phyloP scores from a whole-genome alignment of 2,888 invertebrate species.

The Hoplodrina ambigua region DNA sequence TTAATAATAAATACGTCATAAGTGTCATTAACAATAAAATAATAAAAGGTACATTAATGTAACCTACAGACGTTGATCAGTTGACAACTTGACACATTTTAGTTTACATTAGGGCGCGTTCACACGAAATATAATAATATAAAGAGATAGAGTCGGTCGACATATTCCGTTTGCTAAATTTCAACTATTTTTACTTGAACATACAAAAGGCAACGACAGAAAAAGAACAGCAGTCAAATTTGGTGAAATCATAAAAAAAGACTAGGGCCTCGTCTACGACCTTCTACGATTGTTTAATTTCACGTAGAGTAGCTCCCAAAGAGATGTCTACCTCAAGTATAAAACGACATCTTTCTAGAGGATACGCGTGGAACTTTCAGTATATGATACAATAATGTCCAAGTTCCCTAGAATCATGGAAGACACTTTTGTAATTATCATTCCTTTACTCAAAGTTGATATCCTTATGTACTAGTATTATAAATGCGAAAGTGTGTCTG shows the following conservation, averaged over 20 bases:
- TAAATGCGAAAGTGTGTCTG: too few relatives aligned
- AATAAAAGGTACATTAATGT: too few relatives aligned
- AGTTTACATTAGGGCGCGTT: too few relatives aligned
- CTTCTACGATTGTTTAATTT: constrained; percentile 28
- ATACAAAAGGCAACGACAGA: not conserved
- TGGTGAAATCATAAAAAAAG: not conserved
- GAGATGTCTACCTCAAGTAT: not conserved
- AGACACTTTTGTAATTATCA: not conserved
- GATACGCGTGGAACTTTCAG: not conserved
- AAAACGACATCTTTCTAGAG: not conserved
- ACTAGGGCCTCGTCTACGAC: not conserved
- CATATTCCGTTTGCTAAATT: too few relatives aligned
- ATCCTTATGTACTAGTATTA: not conserved
- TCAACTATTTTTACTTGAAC: constrained; percentile 12
- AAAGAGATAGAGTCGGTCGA: too few relatives aligned
- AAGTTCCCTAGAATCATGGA: constrained; percentile 4
- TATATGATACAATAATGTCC: not conserved
- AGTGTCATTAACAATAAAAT: too few relatives aligned
- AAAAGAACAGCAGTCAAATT: constrained; percentile 18
- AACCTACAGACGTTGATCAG: too few relatives aligned
- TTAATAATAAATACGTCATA: too few relatives aligned
- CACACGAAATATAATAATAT: too few relatives aligned
- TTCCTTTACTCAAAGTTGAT: too few relatives aligned
- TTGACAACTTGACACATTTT: too few relatives aligned
- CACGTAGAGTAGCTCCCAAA: constrained; percentile 7